Evolutionary conservation across 2,113 vertebrate species (phyloP), one percentile per base, ranked within the genome.

Genomic region (Sitta europaea): DNA sequence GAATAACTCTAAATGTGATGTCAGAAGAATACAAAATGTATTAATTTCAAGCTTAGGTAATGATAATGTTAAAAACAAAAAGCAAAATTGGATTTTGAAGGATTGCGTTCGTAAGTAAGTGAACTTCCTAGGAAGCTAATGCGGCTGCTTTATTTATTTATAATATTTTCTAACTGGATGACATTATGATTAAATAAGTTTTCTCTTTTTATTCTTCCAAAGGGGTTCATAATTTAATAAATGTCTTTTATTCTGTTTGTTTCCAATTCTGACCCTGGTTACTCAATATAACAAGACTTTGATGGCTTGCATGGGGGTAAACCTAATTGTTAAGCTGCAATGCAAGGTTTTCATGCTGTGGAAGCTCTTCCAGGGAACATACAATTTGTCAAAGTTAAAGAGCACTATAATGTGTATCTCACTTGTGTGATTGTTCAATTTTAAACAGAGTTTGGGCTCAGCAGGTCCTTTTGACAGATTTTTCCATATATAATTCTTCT

Each of bases 251-350:
- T 83, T 74, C 47, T 76, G 18, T 74, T 94, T 86, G 40, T 86
- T 96, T 76, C 23, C 57, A 83, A 9, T 95, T 91, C 57, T 94
- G 85, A 55, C 65, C 86, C 67, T 91, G 58, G 23, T 27, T 96
- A 86, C 54, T 18, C 76, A 57, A 51, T 61, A 28, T 50, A 95
- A 88, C 66, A 71, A 74, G 90, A 90, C 33, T 79, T 75, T 51
- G 68, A 93, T 81, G 42, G 66, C 54, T 70, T 73, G 14, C 42
- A 11, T 50, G 36, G 21, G 12, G 65, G 14, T 78, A 90, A 92
- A 66, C 43, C 70, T 91, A 91, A 78, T 57, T 85, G 70, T 36
- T 87, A 81, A 82, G 20, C 27, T 63, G 36, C 47, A 81, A 11
- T 43, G 27, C 18, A 87, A 78, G 22, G 12, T 87, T 55, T 78